phyloP scores from a whole-genome alignment of 2,888 invertebrate genomes.

The Limnephilus rhombicus region DNA sequence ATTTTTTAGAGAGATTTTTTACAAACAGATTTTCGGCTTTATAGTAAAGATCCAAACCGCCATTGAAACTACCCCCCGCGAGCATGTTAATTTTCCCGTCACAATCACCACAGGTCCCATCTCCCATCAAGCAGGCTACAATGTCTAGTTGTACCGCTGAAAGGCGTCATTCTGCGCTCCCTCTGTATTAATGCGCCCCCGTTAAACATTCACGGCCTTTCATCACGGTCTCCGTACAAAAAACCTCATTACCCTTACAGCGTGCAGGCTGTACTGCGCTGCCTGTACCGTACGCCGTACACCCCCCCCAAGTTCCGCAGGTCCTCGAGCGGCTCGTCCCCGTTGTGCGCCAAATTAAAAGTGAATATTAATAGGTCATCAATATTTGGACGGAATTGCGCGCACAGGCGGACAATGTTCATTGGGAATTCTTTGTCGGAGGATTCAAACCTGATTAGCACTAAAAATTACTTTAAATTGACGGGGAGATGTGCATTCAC shows the following conservation, averaged over 20 bases:
- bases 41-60: not conserved
- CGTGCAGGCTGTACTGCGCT: not conserved
- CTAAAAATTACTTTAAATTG: not conserved
- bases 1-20: not conserved
- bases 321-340: not conserved
- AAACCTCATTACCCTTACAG: not conserved
- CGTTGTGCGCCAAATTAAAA: conserved; percentile 49
- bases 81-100: not conserved
- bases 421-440: not conserved
- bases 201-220: not conserved
- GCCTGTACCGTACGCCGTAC: not conserved
- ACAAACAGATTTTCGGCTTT: not conserved
- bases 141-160: not conserved
- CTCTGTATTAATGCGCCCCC: not conserved
- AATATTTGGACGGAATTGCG: conserved; percentile 28
- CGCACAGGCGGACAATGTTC: not conserved
- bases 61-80: not conserved
- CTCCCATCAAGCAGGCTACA: not conserved
- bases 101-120: not conserved
- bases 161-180: not conserved
- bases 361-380: conserved; percentile 52
- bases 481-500: not conserved
- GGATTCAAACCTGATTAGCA: not conserved
- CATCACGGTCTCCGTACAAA: not conserved
- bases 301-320: not conserved